Conservation (phyloP, 2,888 invertebrate species). For the Dinocampus coccinellae region DNA sequence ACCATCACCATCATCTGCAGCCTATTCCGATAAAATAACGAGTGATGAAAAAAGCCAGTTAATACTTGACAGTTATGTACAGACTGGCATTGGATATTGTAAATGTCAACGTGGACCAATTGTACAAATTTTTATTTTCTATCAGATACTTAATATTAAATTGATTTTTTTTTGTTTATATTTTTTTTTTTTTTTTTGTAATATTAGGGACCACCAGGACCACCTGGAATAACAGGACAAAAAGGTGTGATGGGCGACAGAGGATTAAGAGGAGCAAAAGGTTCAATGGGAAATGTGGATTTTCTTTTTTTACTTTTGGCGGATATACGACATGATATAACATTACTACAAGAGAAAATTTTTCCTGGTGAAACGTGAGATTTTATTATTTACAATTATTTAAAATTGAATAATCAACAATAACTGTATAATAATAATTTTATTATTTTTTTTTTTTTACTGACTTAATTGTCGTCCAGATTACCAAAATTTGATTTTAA, state of each 20-base stretch:
- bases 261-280: slow-evolving; percentile 74
- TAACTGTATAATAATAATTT: not conserved
- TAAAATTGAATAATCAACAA: no score
- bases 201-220: slow-evolving; percentile 74
- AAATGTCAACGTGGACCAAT: slow-evolving; percentile 77
- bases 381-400: not conserved
- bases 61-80: slow-evolving; percentile 75
- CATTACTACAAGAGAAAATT: slow-evolving; percentile 74
- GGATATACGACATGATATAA: slow-evolving; percentile 76
- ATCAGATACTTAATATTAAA: no score
- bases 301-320: slow-evolving; percentile 76
- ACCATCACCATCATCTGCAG: slow-evolving; percentile 60
- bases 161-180: slow-evolving; percentile 1
- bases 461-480: no score
- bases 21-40: slow-evolving; percentile 19
- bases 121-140: slow-evolving; percentile 66
- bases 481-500: slow-evolving; percentile 35
- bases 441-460: not conserved
- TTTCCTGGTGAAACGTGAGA: slow-evolving; percentile 74
- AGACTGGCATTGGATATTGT: slow-evolving; percentile 74
- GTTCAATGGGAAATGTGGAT: slow-evolving; percentile 76
- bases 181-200: not conserved
- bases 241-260: slow-evolving; percentile 75
- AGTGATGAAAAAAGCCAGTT: slow-evolving; percentile 72
- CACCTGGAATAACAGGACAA: slow-evolving; percentile 74